A percentile compares a stretch with the other conserved stretches of the same genome.
Evolutionary conservation across 2,113 vertebrate species (phyloP).

Genomic region (Setophaga petechia): DNA sequence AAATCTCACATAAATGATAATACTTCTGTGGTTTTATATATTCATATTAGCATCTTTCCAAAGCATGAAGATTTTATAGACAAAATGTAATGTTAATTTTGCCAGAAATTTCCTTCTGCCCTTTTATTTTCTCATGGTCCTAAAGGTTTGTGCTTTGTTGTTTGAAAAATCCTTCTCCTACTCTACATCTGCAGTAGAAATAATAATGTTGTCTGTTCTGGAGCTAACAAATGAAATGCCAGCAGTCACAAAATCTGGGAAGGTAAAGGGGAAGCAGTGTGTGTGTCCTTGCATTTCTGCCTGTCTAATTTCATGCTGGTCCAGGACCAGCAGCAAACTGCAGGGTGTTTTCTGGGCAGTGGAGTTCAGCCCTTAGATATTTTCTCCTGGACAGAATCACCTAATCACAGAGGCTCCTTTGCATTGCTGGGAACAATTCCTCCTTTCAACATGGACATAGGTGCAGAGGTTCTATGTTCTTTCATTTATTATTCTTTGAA

Average conservation of each 20-base stretch:
- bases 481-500: not conserved
- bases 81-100: not conserved
- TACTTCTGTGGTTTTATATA: not conserved
- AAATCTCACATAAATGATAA: not conserved
- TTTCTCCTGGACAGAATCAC: not conserved
- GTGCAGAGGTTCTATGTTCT: not conserved
- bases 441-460: not conserved
- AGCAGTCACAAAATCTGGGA: not conserved
- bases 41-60: not conserved
- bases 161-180: not conserved
- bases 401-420: not conserved
- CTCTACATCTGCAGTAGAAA: not conserved
- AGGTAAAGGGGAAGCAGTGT: not conserved
- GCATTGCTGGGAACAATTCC: not conserved
- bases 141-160: not conserved
- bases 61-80: not conserved
- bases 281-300: fast-evolving
- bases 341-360: not conserved
- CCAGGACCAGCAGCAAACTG: not conserved
- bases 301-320: not conserved
- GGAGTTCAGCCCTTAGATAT: not conserved
- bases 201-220: not conserved
- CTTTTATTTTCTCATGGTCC: not conserved
- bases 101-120: not conserved
- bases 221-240: not conserved